Conservation (phyloP, 1,140 invertebrate genomes). For the Atopsyche davidsoni region DNA sequence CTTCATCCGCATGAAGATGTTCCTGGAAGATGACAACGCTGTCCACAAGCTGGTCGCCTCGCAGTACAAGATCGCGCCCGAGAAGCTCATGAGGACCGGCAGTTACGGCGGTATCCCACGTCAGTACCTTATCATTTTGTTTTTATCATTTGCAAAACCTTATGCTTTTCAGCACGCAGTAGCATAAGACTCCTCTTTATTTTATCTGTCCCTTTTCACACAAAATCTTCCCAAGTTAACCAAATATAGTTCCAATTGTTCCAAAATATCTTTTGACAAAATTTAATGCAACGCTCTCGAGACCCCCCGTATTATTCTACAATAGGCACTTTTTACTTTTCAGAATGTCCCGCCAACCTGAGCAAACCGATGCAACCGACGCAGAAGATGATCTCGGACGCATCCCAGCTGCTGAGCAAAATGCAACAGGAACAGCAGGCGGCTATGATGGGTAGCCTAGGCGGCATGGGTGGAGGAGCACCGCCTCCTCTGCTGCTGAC, state of each 20-base stretch:
- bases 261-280: constrained; percentile 1
- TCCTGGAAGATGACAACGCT: constrained; percentile 93
- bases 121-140: constrained; percentile 49
- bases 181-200: too few species aligned
- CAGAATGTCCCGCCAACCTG: constrained; percentile 65
- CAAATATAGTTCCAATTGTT: not conserved
- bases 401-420: constrained; percentile 64
- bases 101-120: constrained; percentile 81
- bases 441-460: constrained; percentile 25
- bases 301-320: too few species aligned
- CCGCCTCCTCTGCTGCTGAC: constrained; percentile 56
- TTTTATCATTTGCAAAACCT: too few species aligned
- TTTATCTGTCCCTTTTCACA: too few species aligned
- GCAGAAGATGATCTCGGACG: constrained; percentile 65
- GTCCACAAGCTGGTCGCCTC: constrained; percentile 94
- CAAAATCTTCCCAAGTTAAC: too few species aligned
- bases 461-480: constrained; percentile 44
- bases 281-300: too few species aligned
- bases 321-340: constrained; percentile 33
- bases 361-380: constrained; percentile 70
- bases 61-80: constrained; percentile 95
- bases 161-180: too few species aligned
- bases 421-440: constrained; percentile 59
- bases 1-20: constrained; percentile 98
- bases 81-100: constrained; percentile 91